These are phyloP conservation scores for Myotis davidii DNA, from an alignment of 2,113 vertebrate species.

Conservation along the genomic window DNA sequence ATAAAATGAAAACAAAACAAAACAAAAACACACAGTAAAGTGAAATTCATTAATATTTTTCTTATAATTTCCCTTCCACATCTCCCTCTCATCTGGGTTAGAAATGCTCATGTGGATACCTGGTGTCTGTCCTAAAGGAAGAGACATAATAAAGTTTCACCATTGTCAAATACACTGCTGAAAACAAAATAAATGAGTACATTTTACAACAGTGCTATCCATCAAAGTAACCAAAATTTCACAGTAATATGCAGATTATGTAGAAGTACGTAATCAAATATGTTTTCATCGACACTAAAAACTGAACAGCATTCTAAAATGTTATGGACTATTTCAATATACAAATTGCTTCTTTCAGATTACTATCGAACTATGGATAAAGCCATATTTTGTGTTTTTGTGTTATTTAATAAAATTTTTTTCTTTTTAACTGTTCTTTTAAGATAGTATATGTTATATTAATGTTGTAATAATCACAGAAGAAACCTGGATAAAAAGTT, in stretches of 20 bases:
- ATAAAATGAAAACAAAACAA: conserved; percentile 5
- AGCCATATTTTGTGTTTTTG: background rate
- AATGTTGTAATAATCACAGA: conserved; percentile 17
- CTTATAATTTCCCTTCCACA: conserved; percentile 39
- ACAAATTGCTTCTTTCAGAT: background rate
- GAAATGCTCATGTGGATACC: conserved; percentile 47
- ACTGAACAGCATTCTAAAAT: background rate
- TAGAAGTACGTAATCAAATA: conserved; percentile 20
- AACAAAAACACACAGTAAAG: background rate
- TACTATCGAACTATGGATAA: background rate
- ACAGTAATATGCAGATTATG: background rate
- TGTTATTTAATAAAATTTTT: conserved; percentile 31
- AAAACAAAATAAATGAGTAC: conserved; percentile 40
- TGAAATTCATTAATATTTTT: conserved; percentile 45
- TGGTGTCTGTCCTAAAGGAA: conserved; percentile 59
- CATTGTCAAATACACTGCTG: background rate
- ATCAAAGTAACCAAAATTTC: background rate
- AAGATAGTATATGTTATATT: conserved; percentile 26
- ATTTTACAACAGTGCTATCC: background rate
- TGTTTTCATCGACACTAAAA: conserved; percentile 32
- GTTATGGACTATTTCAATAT: background rate
- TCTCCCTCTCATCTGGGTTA: conserved; percentile 41
- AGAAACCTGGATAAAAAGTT: conserved; percentile 29
- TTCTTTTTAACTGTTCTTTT: conserved; percentile 34
- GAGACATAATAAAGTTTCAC: conserved; percentile 24